Base-by-base conservation (phyloP, 2,888 invertebrate genomes). In the Leptinotarsa juncta region DNA sequence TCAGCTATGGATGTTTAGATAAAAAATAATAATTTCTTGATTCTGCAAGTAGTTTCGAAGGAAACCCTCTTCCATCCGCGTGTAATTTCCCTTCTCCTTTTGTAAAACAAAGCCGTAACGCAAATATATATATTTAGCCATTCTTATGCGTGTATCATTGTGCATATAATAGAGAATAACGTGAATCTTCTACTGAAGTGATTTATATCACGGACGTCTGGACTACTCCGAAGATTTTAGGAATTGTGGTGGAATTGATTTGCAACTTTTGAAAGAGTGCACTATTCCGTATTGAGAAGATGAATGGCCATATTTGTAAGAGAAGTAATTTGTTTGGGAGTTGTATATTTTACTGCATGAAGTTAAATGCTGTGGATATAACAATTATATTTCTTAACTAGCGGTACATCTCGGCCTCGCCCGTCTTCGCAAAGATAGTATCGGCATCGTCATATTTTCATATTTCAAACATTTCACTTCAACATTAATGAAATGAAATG, bases 201-300 rank as follows among this genome's bases (percentile, higher is more conserved):
- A 78, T 80, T 80, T 78, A 76, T 74, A 78, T 78, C 80, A 80
- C 80, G 80, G 78, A 80, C 72, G 75, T 78, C 77, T 80, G 18
- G 4, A 57, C 12, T 57, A 14, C 57, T 57, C 23, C 57, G 14
- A 14, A 57, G 20, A 23, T 23, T 57, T 23, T 57, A 57, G 57
- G 20, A 20, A 57, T 57, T 57, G 14, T 0, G 4, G 15, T 57
- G 23, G 15, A 57, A 20, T 4, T 23, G 23, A 20, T 26, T 23
- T 23, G 23, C 0, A 23, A 5, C 14, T 23, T 18, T 23, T 10
- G 42, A 42, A 42, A 0, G 42, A 42, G 42, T 12, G 42, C 42
- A 42, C 7, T 42, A 10, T 42, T 42, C 42, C 42, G 3, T 42
- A 42, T 42, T 10, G 42, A 42, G 10, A 10, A 10, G 32, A 32